phyloP scores from a whole-genome alignment of 2,797 vertebrate species.

The Schizopygopsis malacanthus region DNA sequence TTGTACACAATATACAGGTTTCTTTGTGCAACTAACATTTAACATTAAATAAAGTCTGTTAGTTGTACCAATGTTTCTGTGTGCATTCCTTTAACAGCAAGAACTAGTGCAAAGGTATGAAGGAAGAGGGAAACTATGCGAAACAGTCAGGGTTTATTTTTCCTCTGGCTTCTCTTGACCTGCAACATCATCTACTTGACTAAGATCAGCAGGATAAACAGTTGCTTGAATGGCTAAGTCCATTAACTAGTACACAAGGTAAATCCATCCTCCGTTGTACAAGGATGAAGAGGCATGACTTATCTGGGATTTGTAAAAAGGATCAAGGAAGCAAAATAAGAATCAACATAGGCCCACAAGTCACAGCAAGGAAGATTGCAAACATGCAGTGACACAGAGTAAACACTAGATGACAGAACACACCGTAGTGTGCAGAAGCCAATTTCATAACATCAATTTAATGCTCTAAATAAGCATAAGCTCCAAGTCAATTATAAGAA shows the following conservation, averaged over 20 bases:
- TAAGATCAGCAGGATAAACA: background rate
- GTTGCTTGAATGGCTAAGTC: background rate
- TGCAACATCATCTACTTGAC: background rate
- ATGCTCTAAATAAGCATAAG: background rate
- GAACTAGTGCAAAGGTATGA: background rate
- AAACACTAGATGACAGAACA: conserved; percentile 28
- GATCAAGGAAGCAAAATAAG: background rate
- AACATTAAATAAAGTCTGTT: conserved; percentile 29
- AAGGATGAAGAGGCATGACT: background rate
- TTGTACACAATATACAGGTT: background rate
- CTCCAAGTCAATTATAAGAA: background rate
- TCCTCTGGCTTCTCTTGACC: background rate
- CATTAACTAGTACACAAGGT: background rate
- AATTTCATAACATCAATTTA: background rate
- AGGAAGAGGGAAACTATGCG: background rate
- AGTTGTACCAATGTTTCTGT: background rate
- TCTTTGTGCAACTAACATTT: conserved; percentile 12
- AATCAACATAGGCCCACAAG: too few relatives aligned
- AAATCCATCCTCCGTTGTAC: background rate
- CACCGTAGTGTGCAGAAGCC: background rate
- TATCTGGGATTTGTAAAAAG: background rate
- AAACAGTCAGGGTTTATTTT: background rate
- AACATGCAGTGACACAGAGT: background rate
- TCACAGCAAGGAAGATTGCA: background rate
- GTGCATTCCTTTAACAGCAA: background rate